A percentile compares a stretch with the other conserved stretches of the same genome.
phyloP scores from a whole-genome alignment of 2,888 invertebrate species.

The Timema podura region DNA sequence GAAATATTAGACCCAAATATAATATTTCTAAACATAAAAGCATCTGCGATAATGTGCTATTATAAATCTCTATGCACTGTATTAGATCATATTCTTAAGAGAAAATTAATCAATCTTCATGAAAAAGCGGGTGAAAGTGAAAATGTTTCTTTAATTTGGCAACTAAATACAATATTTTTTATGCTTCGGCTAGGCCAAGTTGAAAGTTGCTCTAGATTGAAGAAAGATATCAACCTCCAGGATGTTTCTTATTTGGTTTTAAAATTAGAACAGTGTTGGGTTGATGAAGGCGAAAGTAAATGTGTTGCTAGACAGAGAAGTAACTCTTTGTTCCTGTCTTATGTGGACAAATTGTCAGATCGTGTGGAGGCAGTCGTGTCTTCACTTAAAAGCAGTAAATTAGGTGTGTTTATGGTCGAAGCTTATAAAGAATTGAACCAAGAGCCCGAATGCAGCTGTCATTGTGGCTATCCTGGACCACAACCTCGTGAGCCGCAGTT shows the following conservation, averaged over 20 bases:
- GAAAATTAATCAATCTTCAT: conserved; percentile 36
- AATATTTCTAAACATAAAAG: conserved; percentile 35
- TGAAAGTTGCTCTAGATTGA: conserved; percentile 36
- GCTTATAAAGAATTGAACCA: conserved; percentile 26
- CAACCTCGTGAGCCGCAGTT: conserved; percentile 10
- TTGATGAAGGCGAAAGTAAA: conserved; percentile 42
- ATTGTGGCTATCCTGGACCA: conserved; percentile 29
- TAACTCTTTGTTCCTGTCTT: conserved; percentile 21
- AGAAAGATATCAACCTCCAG: conserved; percentile 24
- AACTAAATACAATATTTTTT: conserved; percentile 39
- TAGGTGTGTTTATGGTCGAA: conserved; percentile 17
- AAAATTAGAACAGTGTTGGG: conserved; percentile 25
- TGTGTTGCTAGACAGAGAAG: conserved; percentile 9
- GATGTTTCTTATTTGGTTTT: conserved; percentile 30
- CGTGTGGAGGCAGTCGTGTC: conserved; percentile 6
- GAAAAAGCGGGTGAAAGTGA: conserved; percentile 34
- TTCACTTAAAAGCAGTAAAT: conserved; percentile 16
- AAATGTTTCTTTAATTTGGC: conserved; percentile 41
- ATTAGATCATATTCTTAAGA: conserved; percentile 37
- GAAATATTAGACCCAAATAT: conserved; percentile 36
- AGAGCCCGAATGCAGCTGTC: conserved; percentile 17
- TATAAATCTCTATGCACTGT: conserved; percentile 37
- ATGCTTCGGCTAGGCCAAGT: conserved; percentile 38
- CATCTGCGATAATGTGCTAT: conserved; percentile 34
- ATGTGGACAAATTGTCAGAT: conserved; percentile 15